Conservation (phyloP, 2,797 vertebrate species). For the Halcyon chelicuti region DNA sequence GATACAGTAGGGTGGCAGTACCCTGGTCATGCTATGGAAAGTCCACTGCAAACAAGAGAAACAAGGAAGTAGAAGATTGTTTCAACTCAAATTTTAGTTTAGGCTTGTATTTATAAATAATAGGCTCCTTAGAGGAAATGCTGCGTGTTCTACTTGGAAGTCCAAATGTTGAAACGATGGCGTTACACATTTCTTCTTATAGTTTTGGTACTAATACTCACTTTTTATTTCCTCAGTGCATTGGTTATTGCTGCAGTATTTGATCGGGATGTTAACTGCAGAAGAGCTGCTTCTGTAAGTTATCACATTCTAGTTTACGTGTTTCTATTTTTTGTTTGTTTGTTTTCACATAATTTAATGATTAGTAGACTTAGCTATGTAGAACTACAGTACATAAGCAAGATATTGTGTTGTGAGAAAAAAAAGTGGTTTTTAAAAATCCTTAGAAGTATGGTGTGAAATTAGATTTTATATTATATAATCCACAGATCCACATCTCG, state of each 20-base stretch:
- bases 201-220: background rate
- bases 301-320: background rate
- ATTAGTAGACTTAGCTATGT: background rate
- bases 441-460: background rate
- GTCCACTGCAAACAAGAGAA: background rate
- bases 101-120: background rate
- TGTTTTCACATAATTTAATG: background rate
- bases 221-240: conserved; percentile 77
- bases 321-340: background rate
- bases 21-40: background rate
- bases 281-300: conserved; percentile 95
- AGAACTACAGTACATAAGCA: background rate
- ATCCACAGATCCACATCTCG: background rate
- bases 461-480: background rate
- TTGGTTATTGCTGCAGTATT: conserved; percentile 91
- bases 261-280: conserved; percentile 92
- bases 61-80: background rate
- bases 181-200: background rate
- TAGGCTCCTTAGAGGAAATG: background rate
- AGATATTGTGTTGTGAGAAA: background rate
- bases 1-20: background rate
- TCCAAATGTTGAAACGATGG: background rate
- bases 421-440: background rate
- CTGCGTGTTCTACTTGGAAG: background rate
- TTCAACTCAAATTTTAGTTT: background rate